A percentile compares a stretch with the other conserved stretches of the same genome.
Conservation (phyloP, 2,888 invertebrate genomes). For the Eurois occulta region DNA sequence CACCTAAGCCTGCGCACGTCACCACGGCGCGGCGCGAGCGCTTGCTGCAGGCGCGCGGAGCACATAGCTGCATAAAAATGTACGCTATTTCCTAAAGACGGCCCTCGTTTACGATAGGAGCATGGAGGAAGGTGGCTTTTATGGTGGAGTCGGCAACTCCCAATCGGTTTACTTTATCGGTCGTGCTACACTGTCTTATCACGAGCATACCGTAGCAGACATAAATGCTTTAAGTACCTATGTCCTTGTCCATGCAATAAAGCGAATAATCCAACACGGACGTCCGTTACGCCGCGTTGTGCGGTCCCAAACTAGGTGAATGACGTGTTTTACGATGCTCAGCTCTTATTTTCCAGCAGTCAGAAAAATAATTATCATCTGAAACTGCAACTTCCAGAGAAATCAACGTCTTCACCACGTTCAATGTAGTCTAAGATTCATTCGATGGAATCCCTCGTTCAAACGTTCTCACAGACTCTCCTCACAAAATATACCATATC, state of each 20-base stretch:
- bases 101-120: conserved; percentile 15
- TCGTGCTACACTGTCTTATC: background rate
- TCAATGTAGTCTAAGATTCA: background rate
- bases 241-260: background rate
- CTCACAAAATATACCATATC: conserved; percentile 29
- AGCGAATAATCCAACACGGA: background rate
- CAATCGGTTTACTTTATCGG: background rate
- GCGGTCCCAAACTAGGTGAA: background rate
- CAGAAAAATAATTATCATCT: background rate
- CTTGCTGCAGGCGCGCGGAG: conserved; percentile 6
- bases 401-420: background rate
- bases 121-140: background rate
- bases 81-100: conserved; percentile 54
- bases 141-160: conserved; percentile 29
- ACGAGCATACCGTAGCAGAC: background rate
- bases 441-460: background rate
- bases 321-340: background rate
- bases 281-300: background rate
- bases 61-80: conserved; percentile 57
- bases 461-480: background rate
- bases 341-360: background rate
- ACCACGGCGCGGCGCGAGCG: conserved; percentile 11
- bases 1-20: conserved; percentile 20
- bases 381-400: background rate
- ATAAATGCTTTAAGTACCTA: background rate